Conservation (phyloP, 2,797 vertebrate genomes). For the Salarias fasciatus region DNA sequence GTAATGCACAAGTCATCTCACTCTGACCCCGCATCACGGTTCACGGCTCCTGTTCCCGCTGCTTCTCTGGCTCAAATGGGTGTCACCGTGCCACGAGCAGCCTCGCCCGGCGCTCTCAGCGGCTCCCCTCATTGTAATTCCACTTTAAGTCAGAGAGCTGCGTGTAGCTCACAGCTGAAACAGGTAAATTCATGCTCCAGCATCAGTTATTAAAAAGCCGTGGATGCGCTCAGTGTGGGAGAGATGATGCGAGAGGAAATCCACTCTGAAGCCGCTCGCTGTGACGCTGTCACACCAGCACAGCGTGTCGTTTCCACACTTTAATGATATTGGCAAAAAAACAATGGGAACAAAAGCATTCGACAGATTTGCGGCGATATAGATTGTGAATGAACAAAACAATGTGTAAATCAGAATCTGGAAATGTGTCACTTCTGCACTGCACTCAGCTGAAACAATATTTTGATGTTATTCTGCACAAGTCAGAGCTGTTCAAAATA, state of each 20-base stretch:
- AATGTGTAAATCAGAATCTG: no score
- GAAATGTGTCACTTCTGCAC: no score
- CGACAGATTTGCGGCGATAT: not conserved
- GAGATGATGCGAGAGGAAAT: not conserved
- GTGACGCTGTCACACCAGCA: not conserved
- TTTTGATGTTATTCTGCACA: no score
- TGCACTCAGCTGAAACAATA: no score
- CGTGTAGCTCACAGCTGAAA: slow-evolving; percentile 26
- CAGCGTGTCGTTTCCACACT: slow-evolving; percentile 4
- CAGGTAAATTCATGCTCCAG: slow-evolving; percentile 26
- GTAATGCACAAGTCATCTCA: slow-evolving; percentile 44
- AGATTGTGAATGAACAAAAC: not conserved
- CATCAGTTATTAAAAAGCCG: slow-evolving; percentile 1
- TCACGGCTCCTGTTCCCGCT: slow-evolving; percentile 59
- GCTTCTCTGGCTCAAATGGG: slow-evolving; percentile 63
- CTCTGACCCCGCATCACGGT: slow-evolving; percentile 60
- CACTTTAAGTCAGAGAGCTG: slow-evolving; percentile 39
- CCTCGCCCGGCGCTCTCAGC: slow-evolving; percentile 31
- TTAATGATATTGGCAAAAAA: slow-evolving; percentile 2
- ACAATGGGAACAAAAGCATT: not conserved
- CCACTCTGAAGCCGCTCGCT: slow-evolving; percentile 9
- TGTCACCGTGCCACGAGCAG: slow-evolving; percentile 55
- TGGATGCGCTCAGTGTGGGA: slow-evolving; percentile 1
- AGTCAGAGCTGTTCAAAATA: no score
- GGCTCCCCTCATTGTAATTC: slow-evolving; percentile 67